Evolutionary conservation across 2,113 vertebrate genomes (phyloP).

Genomic region (Tenrec ecaudatus): DNA sequence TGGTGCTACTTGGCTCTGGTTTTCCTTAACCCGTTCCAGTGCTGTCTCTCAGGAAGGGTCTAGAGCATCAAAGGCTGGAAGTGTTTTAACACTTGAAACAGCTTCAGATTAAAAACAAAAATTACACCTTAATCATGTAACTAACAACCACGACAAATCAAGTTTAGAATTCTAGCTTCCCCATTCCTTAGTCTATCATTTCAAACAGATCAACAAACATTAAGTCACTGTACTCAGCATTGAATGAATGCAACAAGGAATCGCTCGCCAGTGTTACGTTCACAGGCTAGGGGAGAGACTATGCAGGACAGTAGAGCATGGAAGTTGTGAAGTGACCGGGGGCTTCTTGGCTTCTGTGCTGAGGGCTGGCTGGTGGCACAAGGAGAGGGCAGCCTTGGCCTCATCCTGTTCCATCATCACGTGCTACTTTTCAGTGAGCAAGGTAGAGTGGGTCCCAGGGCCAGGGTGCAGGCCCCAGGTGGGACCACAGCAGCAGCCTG

Average conservation of each 20-base stretch:
- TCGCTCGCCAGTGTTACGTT: background rate
- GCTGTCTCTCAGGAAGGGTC: slow-evolving; percentile 4
- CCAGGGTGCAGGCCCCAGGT: slow-evolving; percentile 64
- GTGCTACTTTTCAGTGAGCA: slow-evolving; percentile 83
- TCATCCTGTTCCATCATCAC: slow-evolving; percentile 88
- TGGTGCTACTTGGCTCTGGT: background rate
- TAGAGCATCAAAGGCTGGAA: background rate
- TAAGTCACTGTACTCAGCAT: background rate
- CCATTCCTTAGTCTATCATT: background rate
- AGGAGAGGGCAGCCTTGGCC: slow-evolving; percentile 90
- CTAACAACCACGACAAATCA: background rate
- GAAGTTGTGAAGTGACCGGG: slow-evolving; percentile 88
- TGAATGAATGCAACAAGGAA: background rate
- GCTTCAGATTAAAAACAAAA: slow-evolving; percentile 32
- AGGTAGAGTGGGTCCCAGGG: slow-evolving; percentile 86
- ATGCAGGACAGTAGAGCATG: slow-evolving; percentile 85
- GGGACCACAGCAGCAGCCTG: slow-evolving; percentile 61
- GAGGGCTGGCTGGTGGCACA: slow-evolving; percentile 91
- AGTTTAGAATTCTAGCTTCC: background rate
- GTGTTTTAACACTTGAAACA: background rate
- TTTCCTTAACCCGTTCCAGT: background rate
- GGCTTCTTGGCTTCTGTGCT: slow-evolving; percentile 90
- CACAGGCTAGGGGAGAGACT: background rate
- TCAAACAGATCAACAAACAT: background rate
- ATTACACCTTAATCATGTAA: background rate